Evolutionary conservation across 2,113 vertebrate genomes (phyloP), one percentile per base, ranked within the genome.

Genomic region (Gallinago media): DNA sequence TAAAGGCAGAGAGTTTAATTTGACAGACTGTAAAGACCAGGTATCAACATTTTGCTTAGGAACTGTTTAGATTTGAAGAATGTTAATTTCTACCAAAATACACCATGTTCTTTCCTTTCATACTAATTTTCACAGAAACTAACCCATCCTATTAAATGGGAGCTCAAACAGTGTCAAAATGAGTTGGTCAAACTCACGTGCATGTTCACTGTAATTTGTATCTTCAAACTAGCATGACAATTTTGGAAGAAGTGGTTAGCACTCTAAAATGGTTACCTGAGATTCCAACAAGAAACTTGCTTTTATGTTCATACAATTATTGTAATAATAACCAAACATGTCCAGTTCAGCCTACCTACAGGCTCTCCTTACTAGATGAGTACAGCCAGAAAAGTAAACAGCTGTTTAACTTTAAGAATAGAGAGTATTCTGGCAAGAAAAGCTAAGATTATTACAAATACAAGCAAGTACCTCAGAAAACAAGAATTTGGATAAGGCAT

Each of bases 181-280:
- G 34, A 67, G 42, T 9, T 26, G 46, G 31, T 23, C 70, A 67
- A 46, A 29, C 26, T 6, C 20, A 8, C 0, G 6, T 8, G 19
- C 19, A 9, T 0, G 1, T 4, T 50, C 58, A 23, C 16, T 42
- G 32, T 25, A 20, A 18, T 15, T 6, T 19, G 6, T 44, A 47
- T 2, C 76, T 25, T 17, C 62, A 36, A 27, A 23, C 2, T 8
- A 56, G 34, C 15, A 4, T 2, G 9, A 19, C 38, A 46, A 25
- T 4, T 75, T 19, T 2, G 27, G 54, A 66, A 85, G 34, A 21
- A 78, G 26, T 8, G 15, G 8, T 15, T 40, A 56, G 42, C 50
- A 3, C 22, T 46, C n/a, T 15, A 1, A 13, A 55, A 55, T 1
- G 5, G 20, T 7, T 9, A 46, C 14, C 4, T 32, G 25, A 42